Percentiles rank a stretch among this genome's conserved stretches.
Conservation (phyloP, 2,888 invertebrate genomes). For the Parasteatoda lunata region DNA sequence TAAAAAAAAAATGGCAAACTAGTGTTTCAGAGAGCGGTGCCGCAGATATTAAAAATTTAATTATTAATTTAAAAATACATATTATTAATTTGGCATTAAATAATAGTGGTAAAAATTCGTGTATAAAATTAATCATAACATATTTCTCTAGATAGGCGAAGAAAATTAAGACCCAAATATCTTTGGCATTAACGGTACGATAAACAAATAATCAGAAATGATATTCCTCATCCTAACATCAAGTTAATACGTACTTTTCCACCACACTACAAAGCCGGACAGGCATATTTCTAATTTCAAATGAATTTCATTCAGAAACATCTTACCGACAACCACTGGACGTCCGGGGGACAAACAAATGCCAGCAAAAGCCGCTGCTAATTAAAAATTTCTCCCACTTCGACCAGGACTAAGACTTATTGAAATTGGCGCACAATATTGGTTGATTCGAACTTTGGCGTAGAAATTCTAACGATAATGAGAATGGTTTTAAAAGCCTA, state of each 20-base stretch:
- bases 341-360: slow-evolving; percentile 31
- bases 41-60: too few species aligned
- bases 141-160: too few species aligned
- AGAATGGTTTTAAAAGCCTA: background rate
- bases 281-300: background rate
- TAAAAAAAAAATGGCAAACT: too few species aligned
- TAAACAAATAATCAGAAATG: slow-evolving; percentile 5
- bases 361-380: slow-evolving; percentile 32
- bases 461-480: background rate
- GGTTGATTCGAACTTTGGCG: slow-evolving; percentile 1
- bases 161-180: too few species aligned
- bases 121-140: too few species aligned
- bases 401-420: background rate
- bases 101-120: too few species aligned
- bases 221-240: background rate
- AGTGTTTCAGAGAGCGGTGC: too few species aligned
- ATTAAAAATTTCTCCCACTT: slow-evolving; percentile 58
- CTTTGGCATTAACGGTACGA: background rate
- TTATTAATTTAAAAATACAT: too few species aligned
- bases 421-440: background rate
- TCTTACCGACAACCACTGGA: background rate
- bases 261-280: background rate
- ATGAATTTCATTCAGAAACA: background rate
- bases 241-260: background rate
- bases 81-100: too few species aligned